These are phyloP conservation scores for Mechanitis messenoides DNA, from an alignment of 2,888 invertebrate genomes.

Conservation along the genomic window DNA sequence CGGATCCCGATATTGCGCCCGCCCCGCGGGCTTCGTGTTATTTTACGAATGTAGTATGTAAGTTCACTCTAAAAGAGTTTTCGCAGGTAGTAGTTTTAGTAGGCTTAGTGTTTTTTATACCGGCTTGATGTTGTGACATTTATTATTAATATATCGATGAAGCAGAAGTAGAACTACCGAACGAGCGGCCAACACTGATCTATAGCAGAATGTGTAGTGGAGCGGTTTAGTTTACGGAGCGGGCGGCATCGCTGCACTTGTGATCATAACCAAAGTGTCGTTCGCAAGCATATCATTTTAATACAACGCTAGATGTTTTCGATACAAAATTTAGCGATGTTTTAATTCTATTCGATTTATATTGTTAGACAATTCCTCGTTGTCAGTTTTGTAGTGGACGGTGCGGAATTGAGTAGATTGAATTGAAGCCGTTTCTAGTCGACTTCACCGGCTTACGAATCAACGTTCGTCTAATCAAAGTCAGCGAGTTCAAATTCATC, in stretches of 20 bases:
- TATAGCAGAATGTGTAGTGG: slow-evolving; percentile 72
- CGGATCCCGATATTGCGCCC: slow-evolving; percentile 59
- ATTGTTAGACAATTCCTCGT: slow-evolving; percentile 71
- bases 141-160: slow-evolving; percentile 67
- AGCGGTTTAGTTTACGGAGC: slow-evolving; percentile 53
- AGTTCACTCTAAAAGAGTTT: slow-evolving; percentile 76
- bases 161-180: slow-evolving; percentile 60
- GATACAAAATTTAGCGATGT: slow-evolving; percentile 72
- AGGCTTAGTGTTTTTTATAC: slow-evolving; percentile 78
- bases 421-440: slow-evolving; percentile 56
- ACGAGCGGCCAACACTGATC: slow-evolving; percentile 65
- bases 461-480: slow-evolving; percentile 34
- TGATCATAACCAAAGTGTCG: slow-evolving; percentile 72
- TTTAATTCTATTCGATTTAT: slow-evolving; percentile 65
- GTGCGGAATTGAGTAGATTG: slow-evolving; percentile 28
- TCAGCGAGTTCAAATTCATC: slow-evolving; percentile 36
- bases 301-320: slow-evolving; percentile 68
- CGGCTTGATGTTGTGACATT: slow-evolving; percentile 77
- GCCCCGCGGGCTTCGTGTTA: slow-evolving; percentile 56
- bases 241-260: slow-evolving; percentile 55
- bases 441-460: slow-evolving; percentile 47
- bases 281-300: slow-evolving; percentile 74
- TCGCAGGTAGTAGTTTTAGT: slow-evolving; percentile 75
- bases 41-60: slow-evolving; percentile 69
- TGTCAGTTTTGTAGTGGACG: slow-evolving; percentile 56